Base-by-base conservation (phyloP, 2,113 vertebrate species). In the Electrona antarctica region DNA sequence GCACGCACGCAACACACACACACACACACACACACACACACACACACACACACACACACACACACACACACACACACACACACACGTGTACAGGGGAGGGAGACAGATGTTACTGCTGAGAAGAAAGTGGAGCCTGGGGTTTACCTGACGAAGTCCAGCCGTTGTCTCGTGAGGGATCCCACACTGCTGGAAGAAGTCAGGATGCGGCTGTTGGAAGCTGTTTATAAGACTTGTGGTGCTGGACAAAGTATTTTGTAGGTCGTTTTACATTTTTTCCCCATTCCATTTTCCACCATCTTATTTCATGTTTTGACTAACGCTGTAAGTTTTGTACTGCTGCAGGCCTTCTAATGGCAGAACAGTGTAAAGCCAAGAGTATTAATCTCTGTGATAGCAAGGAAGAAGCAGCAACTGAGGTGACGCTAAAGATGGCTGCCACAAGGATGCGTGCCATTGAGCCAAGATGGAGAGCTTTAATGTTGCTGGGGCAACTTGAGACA, bases 141-240 rank as follows among this genome's bases (percentile, higher is more conserved):
- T 41, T 52, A 76, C 79, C 78, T 80, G 74, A 80, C 50, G 1
- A 57, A 55, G 8, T 52, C n/a, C 48, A 47, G 48, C 68, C 41
- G 49, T 50, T 2, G 58, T 56, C 67, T 76, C 64, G 1, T 1
- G 21, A 12, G 14, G 62, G 29, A 12, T 15, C n/a, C 49, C n/a
- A n/a, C n/a, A 7, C 28, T 56, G 28, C 11, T 50, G 8, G 52
- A 46, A 54, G 33, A 69, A 59, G 10, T 65, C 74, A 68, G 49
- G 47, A 62, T 9, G 54, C 11, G 45, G 49, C 58, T 49, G 21
- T 51, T 4, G 47, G 57, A 45, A 48, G 55, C 67, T 4, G 54
- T 61, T n/a, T 41, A 28, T 57, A 12, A 54, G 1, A 7, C 14
- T 3, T 41, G 56, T 9, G 0, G 14, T 21, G 33, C 51, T 54